Evolutionary conservation across 2,113 vertebrate species (phyloP).

Genomic region (Turnix velox): DNA sequence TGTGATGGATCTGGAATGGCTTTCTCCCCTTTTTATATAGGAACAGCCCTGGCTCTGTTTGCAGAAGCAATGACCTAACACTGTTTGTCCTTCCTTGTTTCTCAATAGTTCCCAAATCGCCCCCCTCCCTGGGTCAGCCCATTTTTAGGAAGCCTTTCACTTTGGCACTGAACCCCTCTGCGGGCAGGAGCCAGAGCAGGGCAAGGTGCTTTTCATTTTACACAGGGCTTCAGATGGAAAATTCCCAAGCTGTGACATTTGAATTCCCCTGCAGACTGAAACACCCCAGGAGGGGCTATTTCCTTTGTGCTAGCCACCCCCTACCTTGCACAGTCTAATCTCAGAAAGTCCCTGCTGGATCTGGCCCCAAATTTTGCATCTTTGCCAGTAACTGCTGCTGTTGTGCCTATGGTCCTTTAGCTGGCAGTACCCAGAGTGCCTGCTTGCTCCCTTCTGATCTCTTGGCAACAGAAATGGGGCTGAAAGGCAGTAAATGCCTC

Average conservation of each 20-base stretch:
- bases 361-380: background rate
- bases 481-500: background rate
- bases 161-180: slow-evolving; percentile 36
- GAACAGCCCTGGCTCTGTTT: slow-evolving; percentile 47
- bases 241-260: slow-evolving; percentile 21
- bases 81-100: slow-evolving; percentile 70
- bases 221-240: slow-evolving; percentile 36
- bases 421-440: background rate
- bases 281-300: background rate
- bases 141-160: slow-evolving; percentile 49
- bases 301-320: slow-evolving; percentile 5
- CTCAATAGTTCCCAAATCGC: slow-evolving; percentile 57
- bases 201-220: background rate
- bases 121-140: slow-evolving; percentile 4
- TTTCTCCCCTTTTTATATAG: slow-evolving; percentile 62
- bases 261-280: background rate
- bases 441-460: background rate
- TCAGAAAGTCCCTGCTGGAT: background rate
- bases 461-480: background rate
- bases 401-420: background rate
- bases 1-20: slow-evolving; percentile 34
- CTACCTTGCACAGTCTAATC: slow-evolving; percentile 12
- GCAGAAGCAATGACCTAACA: slow-evolving; percentile 67
- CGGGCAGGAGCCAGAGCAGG: background rate
- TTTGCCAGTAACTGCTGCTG: background rate